Evolutionary conservation across 2,797 vertebrate genomes (phyloP).

Genomic region (Coluber constrictor): DNA sequence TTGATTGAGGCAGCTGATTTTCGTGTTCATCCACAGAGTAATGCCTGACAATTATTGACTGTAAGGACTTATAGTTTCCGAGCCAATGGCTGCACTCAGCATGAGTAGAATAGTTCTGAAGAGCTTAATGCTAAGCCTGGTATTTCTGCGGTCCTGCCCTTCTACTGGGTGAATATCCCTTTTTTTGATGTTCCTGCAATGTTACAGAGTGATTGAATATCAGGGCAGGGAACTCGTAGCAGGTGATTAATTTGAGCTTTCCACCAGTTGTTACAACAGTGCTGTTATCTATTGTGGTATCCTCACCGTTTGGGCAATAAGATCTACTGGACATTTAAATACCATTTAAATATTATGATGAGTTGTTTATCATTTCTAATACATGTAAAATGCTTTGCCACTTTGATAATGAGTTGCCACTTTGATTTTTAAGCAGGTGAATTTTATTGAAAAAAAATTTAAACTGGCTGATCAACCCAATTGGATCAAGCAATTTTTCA

Average conservation of each 20-base stretch:
- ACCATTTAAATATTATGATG: neutral
- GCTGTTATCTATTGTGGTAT: neutral
- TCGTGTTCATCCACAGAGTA: slow-evolving; percentile 26
- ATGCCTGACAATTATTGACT: neutral
- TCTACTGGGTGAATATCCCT: neutral
- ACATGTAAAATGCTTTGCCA: neutral
- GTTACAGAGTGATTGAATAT: neutral
- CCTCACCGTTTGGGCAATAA: neutral
- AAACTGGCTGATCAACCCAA: neutral
- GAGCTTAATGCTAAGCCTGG: neutral
- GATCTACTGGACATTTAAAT: neutral
- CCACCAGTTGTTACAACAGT: neutral
- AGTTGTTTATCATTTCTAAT: neutral
- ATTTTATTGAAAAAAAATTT: neutral
- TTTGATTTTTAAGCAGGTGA: neutral
- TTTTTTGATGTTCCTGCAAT: neutral
- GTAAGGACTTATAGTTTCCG: neutral
- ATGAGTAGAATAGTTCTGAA: neutral
- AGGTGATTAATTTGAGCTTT: neutral
- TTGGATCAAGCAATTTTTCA: neutral
- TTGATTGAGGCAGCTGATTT: slow-evolving; percentile 63
- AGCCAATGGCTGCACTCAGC: neutral
- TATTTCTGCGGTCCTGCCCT: neutral
- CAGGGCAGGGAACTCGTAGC: neutral
- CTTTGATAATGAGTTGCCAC: neutral